Base-by-base conservation (phyloP, 2,888 invertebrate genomes). In the Carpatolechia fugitivella region DNA sequence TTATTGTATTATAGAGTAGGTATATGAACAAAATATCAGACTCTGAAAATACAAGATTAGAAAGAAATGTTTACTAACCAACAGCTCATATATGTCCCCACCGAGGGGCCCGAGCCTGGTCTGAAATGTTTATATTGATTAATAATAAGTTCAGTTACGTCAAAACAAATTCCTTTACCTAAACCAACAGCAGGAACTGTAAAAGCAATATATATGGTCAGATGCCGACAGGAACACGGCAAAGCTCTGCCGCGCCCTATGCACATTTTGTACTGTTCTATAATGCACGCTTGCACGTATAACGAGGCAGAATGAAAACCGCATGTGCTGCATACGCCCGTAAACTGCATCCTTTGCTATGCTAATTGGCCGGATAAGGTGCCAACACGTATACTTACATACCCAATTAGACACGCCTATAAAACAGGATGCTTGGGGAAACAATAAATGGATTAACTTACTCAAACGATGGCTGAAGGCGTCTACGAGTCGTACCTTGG, bases 281-380 rank as follows among this genome's bases (percentile, higher is more conserved):
- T 71, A 77, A 80, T 76, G 73, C 73, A 77, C 58, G 68, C 65
- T 65, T 59, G 63, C 63, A 60, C 60, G 60, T 69, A 71, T 72
- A 76, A 74, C 74, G 65, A 70, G 68, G 70, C 68, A 67, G 68
- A 73, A 75, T 72, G 65, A 63, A 70, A 79, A 74, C 78, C 74
- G 60, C 74, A 66, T 60, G 59, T 61, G 67, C 64, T 69, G 70
- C 66, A 61, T 53, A 64, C 68, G 63, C 55, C 62, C 64, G 70
- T 64, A 68, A 76, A 70, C 72, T 72, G 70, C 74, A 76, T 75
- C 74, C 75, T 78, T 81, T 74, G 74, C 78, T 75, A 82, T 80
- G 78, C 80, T 82, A 82, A 82, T 82, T 80, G 74, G 76, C 61
- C 62, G 76, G 74, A 74, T 81, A 74, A 80, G 72, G 75, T 70